Conservation (phyloP, 2,888 invertebrate species). For the Sinopyrophorus schimmeli region DNA sequence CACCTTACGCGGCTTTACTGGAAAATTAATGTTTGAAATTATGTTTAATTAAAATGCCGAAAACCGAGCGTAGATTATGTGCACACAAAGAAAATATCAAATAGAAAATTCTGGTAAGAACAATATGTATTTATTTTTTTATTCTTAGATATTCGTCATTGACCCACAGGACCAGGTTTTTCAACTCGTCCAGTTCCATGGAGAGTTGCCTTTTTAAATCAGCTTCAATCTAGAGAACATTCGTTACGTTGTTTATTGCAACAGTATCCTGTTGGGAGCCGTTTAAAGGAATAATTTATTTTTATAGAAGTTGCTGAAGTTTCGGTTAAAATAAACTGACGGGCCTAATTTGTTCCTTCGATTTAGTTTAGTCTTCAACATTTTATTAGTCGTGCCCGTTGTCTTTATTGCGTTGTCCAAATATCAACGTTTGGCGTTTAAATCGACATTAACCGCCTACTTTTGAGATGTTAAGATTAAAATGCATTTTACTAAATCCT, state of each 20-base stretch:
- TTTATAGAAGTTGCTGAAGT: conserved; percentile 40
- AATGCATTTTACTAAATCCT: conserved; percentile 8
- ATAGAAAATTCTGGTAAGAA: too few species aligned
- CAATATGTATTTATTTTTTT: too few species aligned
- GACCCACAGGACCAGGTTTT: conserved; percentile 1
- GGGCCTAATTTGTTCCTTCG: conserved; percentile 18
- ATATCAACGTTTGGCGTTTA: too few species aligned
- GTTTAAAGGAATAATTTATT: conserved; percentile 44
- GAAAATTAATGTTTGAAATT: too few species aligned
- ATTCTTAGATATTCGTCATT: conserved; percentile 2
- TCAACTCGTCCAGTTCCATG: conserved; percentile 8
- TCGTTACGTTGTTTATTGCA: conserved; percentile 40
- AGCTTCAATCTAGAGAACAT: conserved; percentile 30
- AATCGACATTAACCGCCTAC: too few species aligned
- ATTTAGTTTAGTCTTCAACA: conserved; percentile 7
- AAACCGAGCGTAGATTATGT: too few species aligned
- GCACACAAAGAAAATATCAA: too few species aligned
- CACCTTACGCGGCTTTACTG: conserved; percentile 80
- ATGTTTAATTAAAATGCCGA: too few species aligned
- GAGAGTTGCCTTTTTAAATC: conserved; percentile 19
- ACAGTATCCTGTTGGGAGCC: conserved; percentile 39
- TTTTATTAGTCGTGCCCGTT: too few species aligned
- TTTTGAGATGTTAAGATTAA: conserved; percentile 18
- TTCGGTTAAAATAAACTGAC: conserved; percentile 36
- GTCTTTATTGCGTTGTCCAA: too few species aligned